A percentile compares a stretch with the other conserved stretches of the same genome.
Conservation (phyloP, 2,113 vertebrate species). For the Maccullochella peelii region DNA sequence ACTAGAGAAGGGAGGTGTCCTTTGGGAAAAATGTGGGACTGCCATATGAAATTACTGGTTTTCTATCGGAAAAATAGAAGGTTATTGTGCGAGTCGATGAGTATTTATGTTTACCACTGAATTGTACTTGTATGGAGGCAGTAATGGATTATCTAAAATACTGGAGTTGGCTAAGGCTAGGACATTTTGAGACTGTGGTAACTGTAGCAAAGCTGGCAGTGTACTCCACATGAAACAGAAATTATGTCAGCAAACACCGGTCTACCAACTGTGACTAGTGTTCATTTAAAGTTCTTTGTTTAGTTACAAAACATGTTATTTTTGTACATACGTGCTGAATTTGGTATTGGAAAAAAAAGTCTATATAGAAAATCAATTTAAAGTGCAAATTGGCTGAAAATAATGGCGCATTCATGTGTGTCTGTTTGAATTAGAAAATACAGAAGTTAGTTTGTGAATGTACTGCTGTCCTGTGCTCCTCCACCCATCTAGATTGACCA, state of each 20-base stretch:
- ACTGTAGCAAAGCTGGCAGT: neutral
- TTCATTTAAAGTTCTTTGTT: neutral
- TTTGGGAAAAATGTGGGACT: constrained; percentile 24
- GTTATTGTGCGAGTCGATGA: constrained; percentile 12
- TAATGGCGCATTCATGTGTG: constrained; percentile 1
- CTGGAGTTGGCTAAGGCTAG: neutral
- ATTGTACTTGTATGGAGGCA: constrained; percentile 1
- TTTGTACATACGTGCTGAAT: too few relatives aligned
- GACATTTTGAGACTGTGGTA: neutral
- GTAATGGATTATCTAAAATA: constrained; percentile 22
- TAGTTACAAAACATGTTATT: too few relatives aligned
- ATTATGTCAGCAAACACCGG: constrained; percentile 11
- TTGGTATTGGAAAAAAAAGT: too few relatives aligned
- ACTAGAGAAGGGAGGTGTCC: constrained; percentile 33
- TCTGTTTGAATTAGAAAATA: neutral
- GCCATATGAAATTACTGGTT: constrained; percentile 52
- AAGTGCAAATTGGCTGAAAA: neutral
- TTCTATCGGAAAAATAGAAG: constrained; percentile 8
- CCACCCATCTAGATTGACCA: neutral
- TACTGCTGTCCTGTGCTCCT: neutral
- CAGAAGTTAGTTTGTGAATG: constrained; percentile 5
- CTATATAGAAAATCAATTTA: neutral
- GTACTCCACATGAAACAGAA: neutral
- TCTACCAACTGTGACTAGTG: neutral
- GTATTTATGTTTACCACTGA: constrained; percentile 34